A percentile compares a stretch with the other conserved stretches of the same genome.
Conservation (phyloP, 2,888 invertebrate species). For the Scaptomyza tumidula region DNA sequence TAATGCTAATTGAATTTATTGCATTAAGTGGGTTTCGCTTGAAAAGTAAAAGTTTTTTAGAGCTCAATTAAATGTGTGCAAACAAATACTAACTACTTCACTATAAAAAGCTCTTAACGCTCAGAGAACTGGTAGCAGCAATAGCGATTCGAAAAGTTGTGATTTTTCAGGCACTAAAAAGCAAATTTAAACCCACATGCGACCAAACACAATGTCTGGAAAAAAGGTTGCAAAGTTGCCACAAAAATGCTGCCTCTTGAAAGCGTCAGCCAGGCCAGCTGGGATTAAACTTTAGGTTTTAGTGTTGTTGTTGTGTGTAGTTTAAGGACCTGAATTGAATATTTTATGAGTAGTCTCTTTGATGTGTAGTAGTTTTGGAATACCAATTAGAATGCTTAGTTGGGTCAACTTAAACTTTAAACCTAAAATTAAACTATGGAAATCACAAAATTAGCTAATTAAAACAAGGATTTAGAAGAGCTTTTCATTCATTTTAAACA, state of each 20-base stretch:
- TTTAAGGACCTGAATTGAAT: background rate
- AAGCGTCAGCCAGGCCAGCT: background rate
- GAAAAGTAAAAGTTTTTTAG: constrained; percentile 73
- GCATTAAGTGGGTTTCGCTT: constrained; percentile 52
- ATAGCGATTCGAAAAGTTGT: constrained; percentile 23
- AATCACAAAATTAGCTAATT: too few species aligned
- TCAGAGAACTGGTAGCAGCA: constrained; percentile 34
- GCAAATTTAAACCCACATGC: constrained; percentile 29
- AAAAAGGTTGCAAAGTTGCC: background rate
- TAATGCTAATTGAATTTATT: constrained; percentile 29
- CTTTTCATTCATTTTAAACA: too few species aligned
- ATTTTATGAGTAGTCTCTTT: background rate
- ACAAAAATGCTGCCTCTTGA: constrained; percentile 6
- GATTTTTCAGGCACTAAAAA: constrained; percentile 43
- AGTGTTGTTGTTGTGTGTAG: background rate
- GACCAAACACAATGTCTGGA: constrained; percentile 10
- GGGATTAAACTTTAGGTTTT: background rate
- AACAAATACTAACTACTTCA: constrained; percentile 37
- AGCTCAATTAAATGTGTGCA: constrained; percentile 63
- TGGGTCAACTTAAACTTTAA: background rate
- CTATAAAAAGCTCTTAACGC: constrained; percentile 52
- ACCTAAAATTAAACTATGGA: too few species aligned
- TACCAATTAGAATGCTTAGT: background rate
- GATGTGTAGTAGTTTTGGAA: constrained; percentile 8
- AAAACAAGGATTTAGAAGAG: background rate